Conservation (phyloP, 1,140 invertebrate species). For the Drosophila ogumai region DNA sequence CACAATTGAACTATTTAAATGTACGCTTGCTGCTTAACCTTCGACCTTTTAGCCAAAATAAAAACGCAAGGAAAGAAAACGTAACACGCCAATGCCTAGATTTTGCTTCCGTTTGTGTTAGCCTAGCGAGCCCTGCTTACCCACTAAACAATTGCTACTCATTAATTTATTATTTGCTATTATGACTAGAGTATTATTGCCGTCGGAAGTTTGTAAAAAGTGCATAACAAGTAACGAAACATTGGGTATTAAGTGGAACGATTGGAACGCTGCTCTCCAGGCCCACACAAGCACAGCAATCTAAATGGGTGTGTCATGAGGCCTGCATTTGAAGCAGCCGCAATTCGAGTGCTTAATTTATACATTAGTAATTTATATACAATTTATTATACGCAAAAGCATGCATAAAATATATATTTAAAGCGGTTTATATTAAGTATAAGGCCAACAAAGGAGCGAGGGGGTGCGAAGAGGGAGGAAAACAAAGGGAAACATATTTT, state of each 20-base stretch:
- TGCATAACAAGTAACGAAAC: slow-evolving; percentile 63
- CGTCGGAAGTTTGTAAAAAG: slow-evolving; percentile 65
- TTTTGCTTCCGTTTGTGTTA: slow-evolving; percentile 44
- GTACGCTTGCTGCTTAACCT: slow-evolving; percentile 64
- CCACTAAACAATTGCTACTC: slow-evolving; percentile 53
- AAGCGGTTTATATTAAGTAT: slow-evolving; percentile 58
- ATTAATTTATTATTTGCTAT: slow-evolving; percentile 77
- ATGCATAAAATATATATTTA: slow-evolving; percentile 57
- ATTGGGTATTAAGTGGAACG: slow-evolving; percentile 52
- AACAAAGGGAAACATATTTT: slow-evolving; percentile 65
- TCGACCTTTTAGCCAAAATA: slow-evolving; percentile 41
- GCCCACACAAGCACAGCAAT: slow-evolving; percentile 16
- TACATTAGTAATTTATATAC: slow-evolving; percentile 78
- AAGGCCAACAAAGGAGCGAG: slow-evolving; percentile 40
- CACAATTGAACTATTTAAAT: slow-evolving; percentile 67
- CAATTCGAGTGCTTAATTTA: slow-evolving; percentile 80
- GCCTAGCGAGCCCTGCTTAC: slow-evolving; percentile 63
- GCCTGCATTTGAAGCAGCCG: slow-evolving; percentile 66
- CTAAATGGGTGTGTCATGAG: slow-evolving; percentile 14
- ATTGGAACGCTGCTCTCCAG: slow-evolving; percentile 34
- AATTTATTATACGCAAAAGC: slow-evolving; percentile 57
- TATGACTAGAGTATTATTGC: slow-evolving; percentile 62
- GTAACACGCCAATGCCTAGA: slow-evolving; percentile 38
- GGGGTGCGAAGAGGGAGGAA: slow-evolving; percentile 41
- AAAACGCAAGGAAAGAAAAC: background rate